Evolutionary conservation across 2,888 invertebrate species (phyloP), one percentile per base, ranked within the genome.

Genomic region (Cosmia pyralina): DNA sequence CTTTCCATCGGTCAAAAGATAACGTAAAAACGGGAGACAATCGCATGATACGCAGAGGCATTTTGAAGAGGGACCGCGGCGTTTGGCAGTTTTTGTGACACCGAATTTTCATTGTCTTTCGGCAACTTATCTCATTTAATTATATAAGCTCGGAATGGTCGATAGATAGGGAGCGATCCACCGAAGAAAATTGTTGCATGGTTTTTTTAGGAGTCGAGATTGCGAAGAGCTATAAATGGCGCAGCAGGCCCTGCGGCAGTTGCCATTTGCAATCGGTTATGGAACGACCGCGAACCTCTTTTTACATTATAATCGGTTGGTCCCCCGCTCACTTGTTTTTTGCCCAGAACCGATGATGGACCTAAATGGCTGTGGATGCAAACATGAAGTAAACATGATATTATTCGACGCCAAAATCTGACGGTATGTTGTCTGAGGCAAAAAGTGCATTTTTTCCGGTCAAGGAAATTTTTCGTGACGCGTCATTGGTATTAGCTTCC

Each of bases 231-330:
- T 95, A 94, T 94, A 96, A 95, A 95, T 92, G 96, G 95, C 92
- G 90, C 91, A 89, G 89, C 87, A 89, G 87, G 86, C 92, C 94
- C 94, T 90, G 93, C 94, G 95, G 96, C 95, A 90, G 91, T 94
- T 92, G 94, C 94, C 94, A 96, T 96, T 96, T 96, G 95, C 96
- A 95, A 96, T 94, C 95, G 93, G 94, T 96, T 96, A 95, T 95
- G 95, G 95, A 94, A 95, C 95, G 95, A 91, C 91, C 92, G 92
- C 94, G 93, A 92, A 94, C 92, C 93, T 94, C 94, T 95, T 96
- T 96, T 95, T 95, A 94, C 92, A 94, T 94, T 95, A 95, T 95
- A 95, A 95, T 95, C 95, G 93, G 93, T 92, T 90, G 90, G 93
- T 92, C 92, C 90, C 90, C 90, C 90, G 91, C 90, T 92, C 90